These are phyloP conservation scores for Agraylea sexmaculata DNA, from an alignment of 1,140 invertebrate species.

Conservation along the genomic window DNA sequence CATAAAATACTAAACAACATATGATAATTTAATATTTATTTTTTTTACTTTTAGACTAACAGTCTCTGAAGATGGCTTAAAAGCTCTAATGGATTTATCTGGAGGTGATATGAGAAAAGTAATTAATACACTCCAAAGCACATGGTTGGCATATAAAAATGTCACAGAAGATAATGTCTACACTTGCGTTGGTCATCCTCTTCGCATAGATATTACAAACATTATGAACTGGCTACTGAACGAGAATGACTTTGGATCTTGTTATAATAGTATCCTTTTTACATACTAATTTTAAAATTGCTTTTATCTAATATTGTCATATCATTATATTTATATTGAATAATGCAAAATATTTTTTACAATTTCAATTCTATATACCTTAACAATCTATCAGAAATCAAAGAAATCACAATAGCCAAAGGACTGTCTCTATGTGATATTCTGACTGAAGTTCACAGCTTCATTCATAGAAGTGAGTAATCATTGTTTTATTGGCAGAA, in stretches of 20 bases:
- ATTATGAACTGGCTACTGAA: conserved; percentile 86
- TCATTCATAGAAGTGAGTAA: conserved; percentile 73
- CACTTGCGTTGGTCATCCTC: conserved; percentile 90
- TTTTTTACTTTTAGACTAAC: conserved; percentile 13
- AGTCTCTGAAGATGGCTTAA: conserved; percentile 59
- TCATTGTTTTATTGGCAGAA: conserved; percentile 9
- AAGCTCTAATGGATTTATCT: conserved; percentile 80
- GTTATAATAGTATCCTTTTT: conserved; percentile 73
- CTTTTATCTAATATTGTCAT: no score
- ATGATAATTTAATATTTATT: neutral
- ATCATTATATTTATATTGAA: no score
- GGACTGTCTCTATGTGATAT: conserved; percentile 85
- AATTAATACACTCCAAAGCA: conserved; percentile 91
- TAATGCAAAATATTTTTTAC: conserved; percentile 3
- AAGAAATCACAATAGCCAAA: conserved; percentile 72
- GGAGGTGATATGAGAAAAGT: conserved; percentile 98
- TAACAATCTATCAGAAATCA: conserved; percentile 53
- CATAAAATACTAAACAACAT: conserved; percentile 2
- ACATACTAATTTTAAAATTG: conserved; percentile 10
- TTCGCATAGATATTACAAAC: conserved; percentile 78
- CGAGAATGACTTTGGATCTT: conserved; percentile 61
- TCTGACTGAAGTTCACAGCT: conserved; percentile 74
- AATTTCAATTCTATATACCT: neutral
- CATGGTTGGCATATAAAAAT: conserved; percentile 72
- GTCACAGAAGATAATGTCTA: conserved; percentile 92